These are phyloP conservation scores for Lepus oiostolus DNA, from an alignment of 2,797 vertebrate genomes.

Conservation along the genomic window DNA sequence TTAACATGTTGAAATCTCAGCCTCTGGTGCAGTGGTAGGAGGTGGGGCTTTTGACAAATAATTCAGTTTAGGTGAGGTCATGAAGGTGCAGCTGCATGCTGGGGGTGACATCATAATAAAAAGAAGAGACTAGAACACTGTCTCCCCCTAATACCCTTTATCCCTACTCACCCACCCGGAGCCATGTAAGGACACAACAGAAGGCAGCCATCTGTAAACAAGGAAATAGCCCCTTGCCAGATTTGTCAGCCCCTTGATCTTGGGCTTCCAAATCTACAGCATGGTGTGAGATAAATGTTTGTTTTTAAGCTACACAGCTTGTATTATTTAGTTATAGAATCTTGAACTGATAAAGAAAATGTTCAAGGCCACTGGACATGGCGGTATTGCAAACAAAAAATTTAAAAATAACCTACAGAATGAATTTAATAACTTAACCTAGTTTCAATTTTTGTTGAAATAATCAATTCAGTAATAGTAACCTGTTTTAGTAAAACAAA, in stretches of 20 bases:
- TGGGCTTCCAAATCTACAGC: not conserved
- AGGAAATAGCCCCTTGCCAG: not conserved
- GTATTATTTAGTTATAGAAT: not conserved
- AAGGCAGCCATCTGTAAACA: not conserved
- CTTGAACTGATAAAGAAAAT: not conserved
- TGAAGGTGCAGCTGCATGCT: not conserved
- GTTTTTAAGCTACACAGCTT: not conserved
- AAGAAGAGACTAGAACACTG: not conserved
- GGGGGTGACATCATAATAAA: not conserved
- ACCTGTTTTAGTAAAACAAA: not conserved
- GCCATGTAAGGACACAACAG: not conserved
- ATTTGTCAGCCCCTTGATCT: not conserved
- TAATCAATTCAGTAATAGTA: not conserved
- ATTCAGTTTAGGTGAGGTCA: not conserved
- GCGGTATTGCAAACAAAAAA: constrained; percentile 3
- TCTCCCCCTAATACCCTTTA: not conserved
- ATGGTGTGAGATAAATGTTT: not conserved
- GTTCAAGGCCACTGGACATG: not conserved
- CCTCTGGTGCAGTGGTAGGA: not conserved
- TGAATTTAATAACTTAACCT: not conserved
- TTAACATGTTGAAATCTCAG: not conserved
- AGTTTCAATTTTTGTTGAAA: constrained; percentile 6
- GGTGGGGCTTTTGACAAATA: not conserved
- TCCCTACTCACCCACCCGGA: not conserved
- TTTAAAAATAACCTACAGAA: not conserved